These are phyloP conservation scores for Oryzias sinensis DNA, from an alignment of 2,797 vertebrate genomes.

Conservation along the genomic window DNA sequence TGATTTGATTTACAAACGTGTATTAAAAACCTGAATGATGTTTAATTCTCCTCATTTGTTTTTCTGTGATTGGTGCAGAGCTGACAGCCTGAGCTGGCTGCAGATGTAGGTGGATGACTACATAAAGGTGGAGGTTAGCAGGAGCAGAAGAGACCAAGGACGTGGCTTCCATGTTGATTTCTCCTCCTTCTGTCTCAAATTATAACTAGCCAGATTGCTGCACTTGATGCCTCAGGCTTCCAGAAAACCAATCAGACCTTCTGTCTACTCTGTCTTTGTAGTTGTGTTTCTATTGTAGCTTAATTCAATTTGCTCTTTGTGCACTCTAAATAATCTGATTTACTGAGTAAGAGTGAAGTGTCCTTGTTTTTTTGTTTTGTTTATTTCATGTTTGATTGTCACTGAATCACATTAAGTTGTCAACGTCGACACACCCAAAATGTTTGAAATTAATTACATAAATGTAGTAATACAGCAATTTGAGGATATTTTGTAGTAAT, in stretches of 20 bases:
- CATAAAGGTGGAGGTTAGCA: slow-evolving; percentile 13
- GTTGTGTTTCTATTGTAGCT: slow-evolving; percentile 6
- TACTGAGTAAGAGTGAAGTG: background rate
- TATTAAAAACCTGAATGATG: background rate
- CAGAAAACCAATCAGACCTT: slow-evolving; percentile 3
- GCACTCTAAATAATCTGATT: slow-evolving; percentile 7
- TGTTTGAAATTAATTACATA: background rate
- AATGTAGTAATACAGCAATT: background rate
- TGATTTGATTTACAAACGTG: background rate
- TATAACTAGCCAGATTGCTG: slow-evolving; percentile 3
- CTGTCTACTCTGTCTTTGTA: slow-evolving; percentile 14
- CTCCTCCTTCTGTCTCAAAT: background rate
- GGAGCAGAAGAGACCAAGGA: slow-evolving; percentile 9
- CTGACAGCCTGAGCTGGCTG: slow-evolving; percentile 78
- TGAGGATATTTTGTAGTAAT: background rate
- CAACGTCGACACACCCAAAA: background rate
- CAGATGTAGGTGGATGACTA: slow-evolving; percentile 49
- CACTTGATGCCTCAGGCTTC: slow-evolving; percentile 9
- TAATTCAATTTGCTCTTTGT: slow-evolving; percentile 18
- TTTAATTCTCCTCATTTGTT: slow-evolving; percentile 1
- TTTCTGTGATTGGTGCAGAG: slow-evolving; percentile 52
- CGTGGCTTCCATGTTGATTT: background rate
- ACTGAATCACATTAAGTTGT: background rate
- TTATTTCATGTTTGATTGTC: background rate
- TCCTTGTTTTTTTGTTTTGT: background rate